These are phyloP conservation scores for Oxyteleia sp. DNA, from an alignment of 2,888 invertebrate genomes.

Conservation along the genomic window DNA sequence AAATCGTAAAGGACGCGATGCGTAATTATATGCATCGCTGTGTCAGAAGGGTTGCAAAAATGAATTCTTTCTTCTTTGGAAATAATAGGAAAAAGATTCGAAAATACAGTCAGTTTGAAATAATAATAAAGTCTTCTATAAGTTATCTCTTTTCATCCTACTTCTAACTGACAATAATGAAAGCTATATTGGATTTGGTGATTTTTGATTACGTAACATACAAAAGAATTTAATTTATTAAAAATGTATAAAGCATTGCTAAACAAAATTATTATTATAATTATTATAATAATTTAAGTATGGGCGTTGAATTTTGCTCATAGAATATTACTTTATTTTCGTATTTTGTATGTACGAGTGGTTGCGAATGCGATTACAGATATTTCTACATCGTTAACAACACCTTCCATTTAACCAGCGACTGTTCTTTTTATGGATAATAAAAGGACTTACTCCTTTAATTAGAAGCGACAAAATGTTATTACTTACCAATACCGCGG, in stretches of 20 bases:
- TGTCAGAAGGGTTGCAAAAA: conserved; percentile 22
- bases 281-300: no score
- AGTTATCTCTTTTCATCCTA: no score
- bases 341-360: conserved; percentile 5
- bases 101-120: no score
- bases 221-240: no score
- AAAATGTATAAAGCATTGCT: no score
- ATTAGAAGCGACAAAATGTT: conserved; percentile 25
- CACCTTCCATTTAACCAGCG: conserved; percentile 16
- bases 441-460: conserved; percentile 7
- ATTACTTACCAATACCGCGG: background rate
- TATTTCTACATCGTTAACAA: conserved; percentile 16
- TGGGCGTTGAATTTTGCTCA: conserved; percentile 7
- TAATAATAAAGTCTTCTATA: no score
- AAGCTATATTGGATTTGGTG: no score
- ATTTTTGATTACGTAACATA: no score
- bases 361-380: background rate
- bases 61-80: background rate
- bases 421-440: conserved; percentile 4
- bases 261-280: no score
- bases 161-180: no score
- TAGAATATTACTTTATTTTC: conserved; percentile 1
- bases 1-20: conserved; percentile 24
- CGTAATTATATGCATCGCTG: conserved; percentile 22
- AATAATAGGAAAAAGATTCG: no score